Evolutionary conservation across 2,888 invertebrate genomes (phyloP).

Genomic region (Ariolimax columbianus): DNA sequence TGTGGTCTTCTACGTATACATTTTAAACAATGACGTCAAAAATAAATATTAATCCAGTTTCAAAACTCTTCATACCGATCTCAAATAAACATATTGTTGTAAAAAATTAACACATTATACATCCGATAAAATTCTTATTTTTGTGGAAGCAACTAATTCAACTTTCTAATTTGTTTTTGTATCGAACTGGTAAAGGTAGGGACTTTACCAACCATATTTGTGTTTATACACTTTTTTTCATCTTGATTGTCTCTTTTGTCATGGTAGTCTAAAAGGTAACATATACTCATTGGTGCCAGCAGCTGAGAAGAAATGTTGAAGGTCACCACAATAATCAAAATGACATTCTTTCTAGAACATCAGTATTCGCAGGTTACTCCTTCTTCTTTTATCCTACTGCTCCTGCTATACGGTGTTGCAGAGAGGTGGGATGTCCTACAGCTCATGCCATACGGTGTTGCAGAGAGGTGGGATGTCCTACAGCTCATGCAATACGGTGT

Average conservation of each 20-base stretch:
- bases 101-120: not conserved
- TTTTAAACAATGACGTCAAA: constrained; percentile 3
- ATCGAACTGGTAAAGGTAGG: not conserved
- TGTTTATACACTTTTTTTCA: not conserved
- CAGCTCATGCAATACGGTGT: no score
- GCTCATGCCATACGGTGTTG: no score
- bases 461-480: no score
- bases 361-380: no score
- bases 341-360: no score
- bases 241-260: not conserved
- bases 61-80: not conserved
- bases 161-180: not conserved
- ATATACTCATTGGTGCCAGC: not conserved
- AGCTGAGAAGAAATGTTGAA: not conserved
- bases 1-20: no score
- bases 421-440: no score
- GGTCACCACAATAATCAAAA: not conserved
- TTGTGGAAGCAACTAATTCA: not conserved
- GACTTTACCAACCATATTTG: not conserved
- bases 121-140: not conserved
- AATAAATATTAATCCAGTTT: not conserved
- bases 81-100: not conserved
- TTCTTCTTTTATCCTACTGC: no score
- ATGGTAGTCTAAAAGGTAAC: not conserved
- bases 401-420: no score